A percentile compares a stretch with the other conserved stretches of the same genome.
These are phyloP conservation scores for Heliconius congener DNA, from an alignment of 1,140 invertebrate species.

Conservation along the genomic window DNA sequence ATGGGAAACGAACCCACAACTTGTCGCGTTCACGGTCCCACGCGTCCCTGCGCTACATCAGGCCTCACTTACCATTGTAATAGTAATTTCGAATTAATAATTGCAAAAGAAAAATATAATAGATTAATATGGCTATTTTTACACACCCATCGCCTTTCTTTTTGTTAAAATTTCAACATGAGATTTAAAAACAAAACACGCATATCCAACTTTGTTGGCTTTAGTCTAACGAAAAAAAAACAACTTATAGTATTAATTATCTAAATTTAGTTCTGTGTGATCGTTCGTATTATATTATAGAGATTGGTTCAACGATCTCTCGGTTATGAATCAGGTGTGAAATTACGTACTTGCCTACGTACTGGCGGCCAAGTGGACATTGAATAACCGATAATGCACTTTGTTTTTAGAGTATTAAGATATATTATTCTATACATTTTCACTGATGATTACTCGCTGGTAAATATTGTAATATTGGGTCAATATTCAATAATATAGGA, in stretches of 20 bases:
- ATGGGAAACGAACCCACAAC: too few relatives aligned
- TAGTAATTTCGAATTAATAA: too few relatives aligned
- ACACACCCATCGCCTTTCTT: background rate
- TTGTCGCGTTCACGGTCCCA: too few relatives aligned
- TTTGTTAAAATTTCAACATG: background rate
- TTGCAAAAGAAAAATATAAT: background rate
- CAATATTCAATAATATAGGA: constrained; percentile 34
- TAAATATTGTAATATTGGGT: constrained; percentile 38
- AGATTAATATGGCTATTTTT: background rate
- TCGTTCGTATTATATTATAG: constrained; percentile 36
- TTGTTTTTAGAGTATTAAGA: background rate
- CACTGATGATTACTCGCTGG: constrained; percentile 13
- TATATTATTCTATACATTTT: background rate
- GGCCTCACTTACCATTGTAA: background rate
- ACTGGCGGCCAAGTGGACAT: constrained; percentile 8
- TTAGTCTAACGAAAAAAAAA: background rate
- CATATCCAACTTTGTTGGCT: background rate
- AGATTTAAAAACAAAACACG: background rate
- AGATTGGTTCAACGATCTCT: constrained; percentile 39
- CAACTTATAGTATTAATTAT: constrained; percentile 24
- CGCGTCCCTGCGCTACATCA: too few relatives aligned
- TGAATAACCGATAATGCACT: constrained; percentile 15
- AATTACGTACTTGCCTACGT: constrained; percentile 38
- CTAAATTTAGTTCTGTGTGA: constrained; percentile 36
- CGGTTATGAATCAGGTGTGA: constrained; percentile 45